Base-by-base conservation (phyloP, 2,888 invertebrate genomes). In the Cheilosia grossa region DNA sequence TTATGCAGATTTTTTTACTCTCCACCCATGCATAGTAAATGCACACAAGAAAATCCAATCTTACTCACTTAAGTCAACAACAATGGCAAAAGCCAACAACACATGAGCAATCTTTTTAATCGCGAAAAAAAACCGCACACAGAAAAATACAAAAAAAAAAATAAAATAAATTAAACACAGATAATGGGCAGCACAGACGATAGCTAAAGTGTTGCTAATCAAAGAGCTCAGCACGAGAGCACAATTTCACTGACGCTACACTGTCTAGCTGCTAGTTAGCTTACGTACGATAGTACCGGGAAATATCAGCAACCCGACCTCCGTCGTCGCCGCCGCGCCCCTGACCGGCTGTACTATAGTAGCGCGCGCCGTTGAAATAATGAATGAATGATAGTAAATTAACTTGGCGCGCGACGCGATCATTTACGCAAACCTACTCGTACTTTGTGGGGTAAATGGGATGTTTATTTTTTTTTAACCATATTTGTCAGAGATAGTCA, bases 1-100 rank as follows among this genome's bases (percentile, higher is more conserved):
- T 73, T 82, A 82, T 82, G 78, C 70, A 82, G 47, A 82, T 74
- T 44, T 30, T 30, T 69, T 82, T 77, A 75, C 77, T 82, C 69
- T 70, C 69, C 69, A 58, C 63, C 54, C 69, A 82, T 40, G 79
- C 80, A 75, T 82, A 70, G 69, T 37, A 40, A 75, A 61, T 67
- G 54, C 49, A 37, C 17, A 54, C 58, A 10, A 54, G 53, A 63
- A 69, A 49, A 19, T 54, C 42, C 53, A 49, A 70, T 19, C 33
- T 58, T 49, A 47, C 47, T 47, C 67, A 67, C 27, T 27, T 37
- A 47, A n/a, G 21, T 44, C 17, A 42, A 51, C 2, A 0, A 49
- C 24, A n/a, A n/a, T 17, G n/a, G 37, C 49, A 21, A 49, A 37
- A 30, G 47, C 37, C 33, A 56, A 74, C 63, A 54, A 40, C 19